Evolutionary conservation across 2,888 invertebrate genomes (phyloP).

Genomic region (Scotopteryx bipunctaria): DNA sequence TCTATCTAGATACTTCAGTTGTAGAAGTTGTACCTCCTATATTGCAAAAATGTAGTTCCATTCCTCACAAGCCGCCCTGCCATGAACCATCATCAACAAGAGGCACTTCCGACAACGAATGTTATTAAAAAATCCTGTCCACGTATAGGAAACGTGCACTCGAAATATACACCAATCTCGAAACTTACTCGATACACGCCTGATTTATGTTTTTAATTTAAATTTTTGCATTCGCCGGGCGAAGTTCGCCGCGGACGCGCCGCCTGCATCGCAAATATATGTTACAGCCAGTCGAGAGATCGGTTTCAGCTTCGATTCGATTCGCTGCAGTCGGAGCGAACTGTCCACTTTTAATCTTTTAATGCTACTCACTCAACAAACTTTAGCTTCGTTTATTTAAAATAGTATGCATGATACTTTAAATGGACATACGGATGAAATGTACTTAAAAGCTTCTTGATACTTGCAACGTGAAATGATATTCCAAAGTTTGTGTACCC

Average conservation of each 20-base stretch:
- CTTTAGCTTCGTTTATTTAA: conserved; percentile 61
- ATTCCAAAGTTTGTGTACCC: conserved; percentile 15
- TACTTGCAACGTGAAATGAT: background rate
- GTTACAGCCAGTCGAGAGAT: conserved; percentile 70
- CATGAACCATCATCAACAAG: background rate
- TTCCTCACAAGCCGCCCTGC: background rate
- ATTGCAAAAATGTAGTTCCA: background rate
- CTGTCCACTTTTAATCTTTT: conserved; percentile 82
- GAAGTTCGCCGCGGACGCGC: conserved; percentile 77
- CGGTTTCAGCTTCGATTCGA: conserved; percentile 74
- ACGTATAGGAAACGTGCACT: conserved; percentile 53
- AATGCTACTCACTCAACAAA: conserved; percentile 81
- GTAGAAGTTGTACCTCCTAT: background rate
- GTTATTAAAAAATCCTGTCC: conserved; percentile 23
- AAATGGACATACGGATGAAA: conserved; percentile 17
- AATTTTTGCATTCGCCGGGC: conserved; percentile 83
- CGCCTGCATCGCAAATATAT: conserved; percentile 81
- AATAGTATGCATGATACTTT: conserved; percentile 30
- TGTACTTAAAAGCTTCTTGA: conserved; percentile 3
- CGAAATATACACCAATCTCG: conserved; percentile 77
- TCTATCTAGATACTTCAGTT: background rate
- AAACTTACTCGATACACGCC: conserved; percentile 81
- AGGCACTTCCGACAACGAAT: conserved; percentile 8
- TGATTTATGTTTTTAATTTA: conserved; percentile 85
- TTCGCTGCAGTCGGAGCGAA: conserved; percentile 67